Conservation (phyloP, 2,113 vertebrate genomes). For the Odobenus rosmarus region DNA sequence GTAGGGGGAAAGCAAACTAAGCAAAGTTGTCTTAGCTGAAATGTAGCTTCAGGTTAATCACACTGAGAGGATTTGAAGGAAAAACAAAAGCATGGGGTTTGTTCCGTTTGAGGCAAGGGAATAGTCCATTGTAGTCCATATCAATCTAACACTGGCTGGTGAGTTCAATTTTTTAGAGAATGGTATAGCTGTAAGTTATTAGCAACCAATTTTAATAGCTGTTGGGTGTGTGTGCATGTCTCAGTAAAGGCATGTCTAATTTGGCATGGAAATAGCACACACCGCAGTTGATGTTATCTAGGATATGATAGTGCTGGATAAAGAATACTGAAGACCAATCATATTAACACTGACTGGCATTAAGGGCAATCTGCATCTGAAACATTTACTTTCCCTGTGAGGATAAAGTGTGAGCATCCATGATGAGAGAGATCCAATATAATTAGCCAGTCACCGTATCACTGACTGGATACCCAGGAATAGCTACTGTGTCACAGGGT, state of each 20-base stretch:
- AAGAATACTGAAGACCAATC: not conserved
- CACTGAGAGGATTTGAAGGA: not conserved
- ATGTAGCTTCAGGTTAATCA: not conserved
- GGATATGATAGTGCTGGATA: fast-evolving
- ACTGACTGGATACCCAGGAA: not conserved
- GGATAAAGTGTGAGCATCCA: not conserved
- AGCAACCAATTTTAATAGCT: not conserved
- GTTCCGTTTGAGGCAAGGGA: not conserved
- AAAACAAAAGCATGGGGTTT: not conserved
- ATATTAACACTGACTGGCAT: not conserved
- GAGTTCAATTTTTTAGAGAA: not conserved
- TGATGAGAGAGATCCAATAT: not conserved
- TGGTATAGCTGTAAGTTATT: not conserved
- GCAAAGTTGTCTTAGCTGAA: not conserved
- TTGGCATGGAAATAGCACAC: not conserved
- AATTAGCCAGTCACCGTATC: not conserved
- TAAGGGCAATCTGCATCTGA: not conserved
- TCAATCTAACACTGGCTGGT: too few species aligned
- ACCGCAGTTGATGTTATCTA: fast-evolving
- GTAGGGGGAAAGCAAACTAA: not conserved
- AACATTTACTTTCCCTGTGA: not conserved
- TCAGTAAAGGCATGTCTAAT: not conserved
- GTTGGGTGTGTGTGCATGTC: not conserved
- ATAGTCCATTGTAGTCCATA: not conserved
- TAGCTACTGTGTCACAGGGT: not conserved